phyloP scores from a whole-genome alignment of 1,140 invertebrate genomes.

The Pogonomyrmex barbatus region DNA sequence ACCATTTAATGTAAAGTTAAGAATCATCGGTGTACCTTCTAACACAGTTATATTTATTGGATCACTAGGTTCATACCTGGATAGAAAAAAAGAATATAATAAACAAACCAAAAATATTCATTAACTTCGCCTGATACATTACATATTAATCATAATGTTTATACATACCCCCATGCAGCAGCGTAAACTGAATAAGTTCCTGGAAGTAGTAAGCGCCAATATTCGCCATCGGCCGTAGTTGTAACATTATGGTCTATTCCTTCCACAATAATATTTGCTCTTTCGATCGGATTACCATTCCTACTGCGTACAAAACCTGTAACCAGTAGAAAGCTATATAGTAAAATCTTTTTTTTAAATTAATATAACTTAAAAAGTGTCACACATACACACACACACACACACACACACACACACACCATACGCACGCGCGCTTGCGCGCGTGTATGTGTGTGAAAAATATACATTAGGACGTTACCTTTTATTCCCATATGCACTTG shows the following conservation, averaged over 20 bases:
- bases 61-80: slow-evolving; percentile 84
- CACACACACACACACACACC: no score
- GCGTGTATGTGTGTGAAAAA: background rate
- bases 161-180: slow-evolving; percentile 90
- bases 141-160: slow-evolving; percentile 22
- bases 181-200: slow-evolving; percentile 92
- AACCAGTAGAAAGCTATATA: slow-evolving; percentile 50
- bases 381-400: no score
- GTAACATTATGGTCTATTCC: slow-evolving; percentile 91
- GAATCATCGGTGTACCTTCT: slow-evolving; percentile 79
- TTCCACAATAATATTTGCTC: slow-evolving; percentile 90
- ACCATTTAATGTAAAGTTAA: slow-evolving; percentile 85
- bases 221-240: slow-evolving; percentile 93
- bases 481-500: slow-evolving; percentile 94
- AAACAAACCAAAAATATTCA: slow-evolving; percentile 15
- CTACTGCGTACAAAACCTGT: slow-evolving; percentile 87
- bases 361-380: slow-evolving; percentile 6
- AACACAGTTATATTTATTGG: slow-evolving; percentile 81
- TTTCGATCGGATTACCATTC: slow-evolving; percentile 87
- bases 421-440: no score
- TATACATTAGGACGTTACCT: slow-evolving; percentile 84
- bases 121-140: background rate
- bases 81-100: slow-evolving; percentile 55
- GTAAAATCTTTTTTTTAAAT: slow-evolving; percentile 1
- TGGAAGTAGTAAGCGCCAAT: slow-evolving; percentile 94